Evolutionary conservation across 2,113 vertebrate species (phyloP), one percentile per base, ranked within the genome.

Genomic region (Platycercus adscitus): DNA sequence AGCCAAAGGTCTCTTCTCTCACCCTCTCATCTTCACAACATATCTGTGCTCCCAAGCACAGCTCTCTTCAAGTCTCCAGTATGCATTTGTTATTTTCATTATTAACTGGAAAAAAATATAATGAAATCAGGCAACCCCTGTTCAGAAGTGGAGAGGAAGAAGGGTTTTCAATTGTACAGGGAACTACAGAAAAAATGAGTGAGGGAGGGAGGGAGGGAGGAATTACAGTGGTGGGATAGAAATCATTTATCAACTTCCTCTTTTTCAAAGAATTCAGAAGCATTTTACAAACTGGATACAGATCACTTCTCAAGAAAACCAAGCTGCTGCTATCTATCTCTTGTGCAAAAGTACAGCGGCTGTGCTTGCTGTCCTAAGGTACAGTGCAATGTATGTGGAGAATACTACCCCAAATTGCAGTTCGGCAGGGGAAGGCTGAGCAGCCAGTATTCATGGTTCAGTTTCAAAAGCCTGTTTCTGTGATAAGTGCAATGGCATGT

Each of bases 61-160:
- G 53, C 46, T 81, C 64, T 92, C 61, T 75, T 86, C 55, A 76
- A 25, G n/a, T n/a, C 63, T 73, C 31, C 49, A 80, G 66, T 23
- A 72, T 31, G n/a, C 70, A 58, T 95, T 95, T 89, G 58, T 79
- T 92, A 68, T 91, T 95, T 92, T 88, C 84, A 76, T 87, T 82
- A 85, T 85, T 88, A 85, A 58, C 28, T 87, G 26, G 55, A 14
- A 73, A 88, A 63, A 52, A 86, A 61, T 58, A 58, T 15, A 35
- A 35, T 35, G 21, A 35, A 56, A n/a, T 13, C 52, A 81, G 47
- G 21, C 43, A 33, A 47, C 47, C 31, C 18, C 61, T 17, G 2
- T 17, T 91, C 17, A 76, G 47, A 87, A 84, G 13, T 37, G 35
- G 35, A 78, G 47, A 81, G 28, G 52, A 69, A 88, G 64, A 89